Percentiles rank a stretch among this genome's conserved stretches.
phyloP scores from a whole-genome alignment of 2,888 invertebrate species.

The Melikaiella ostensackeni region DNA sequence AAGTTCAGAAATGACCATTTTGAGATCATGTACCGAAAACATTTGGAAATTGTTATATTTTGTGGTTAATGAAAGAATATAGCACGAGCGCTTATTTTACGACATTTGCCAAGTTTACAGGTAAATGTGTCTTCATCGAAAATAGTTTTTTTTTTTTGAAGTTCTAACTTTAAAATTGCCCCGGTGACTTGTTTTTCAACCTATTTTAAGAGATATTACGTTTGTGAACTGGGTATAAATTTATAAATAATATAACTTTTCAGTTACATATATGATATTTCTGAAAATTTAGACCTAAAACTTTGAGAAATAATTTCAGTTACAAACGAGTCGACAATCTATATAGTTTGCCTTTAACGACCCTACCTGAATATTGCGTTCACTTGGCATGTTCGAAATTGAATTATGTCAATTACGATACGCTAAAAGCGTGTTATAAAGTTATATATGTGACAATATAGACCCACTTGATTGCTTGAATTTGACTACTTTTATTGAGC shows the following conservation, averaged over 20 bases:
- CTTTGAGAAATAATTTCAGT: background rate
- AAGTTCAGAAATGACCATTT: too few relatives aligned
- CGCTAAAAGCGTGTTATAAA: background rate
- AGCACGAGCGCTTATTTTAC: too few relatives aligned
- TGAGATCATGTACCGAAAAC: too few relatives aligned
- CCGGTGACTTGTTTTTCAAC: too few relatives aligned
- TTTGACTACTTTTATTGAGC: background rate
- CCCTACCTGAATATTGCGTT: background rate
- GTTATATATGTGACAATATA: background rate
- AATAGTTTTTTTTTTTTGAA: too few relatives aligned
- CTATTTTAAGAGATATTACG: too few relatives aligned
- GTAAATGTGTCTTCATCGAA: too few relatives aligned
- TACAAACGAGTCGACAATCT: background rate
- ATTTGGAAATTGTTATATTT: too few relatives aligned
- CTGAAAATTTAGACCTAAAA: background rate
- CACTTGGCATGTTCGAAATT: background rate
- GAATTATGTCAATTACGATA: background rate
- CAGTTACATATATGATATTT: background rate
- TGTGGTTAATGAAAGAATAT: too few relatives aligned
- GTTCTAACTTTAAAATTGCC: too few relatives aligned
- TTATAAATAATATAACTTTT: background rate
- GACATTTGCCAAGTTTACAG: too few relatives aligned
- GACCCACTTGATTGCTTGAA: background rate
- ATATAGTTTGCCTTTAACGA: background rate
- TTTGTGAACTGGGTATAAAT: too few relatives aligned